phyloP scores from a whole-genome alignment of 2,888 invertebrate species.

The Liposcelis brunnea region DNA sequence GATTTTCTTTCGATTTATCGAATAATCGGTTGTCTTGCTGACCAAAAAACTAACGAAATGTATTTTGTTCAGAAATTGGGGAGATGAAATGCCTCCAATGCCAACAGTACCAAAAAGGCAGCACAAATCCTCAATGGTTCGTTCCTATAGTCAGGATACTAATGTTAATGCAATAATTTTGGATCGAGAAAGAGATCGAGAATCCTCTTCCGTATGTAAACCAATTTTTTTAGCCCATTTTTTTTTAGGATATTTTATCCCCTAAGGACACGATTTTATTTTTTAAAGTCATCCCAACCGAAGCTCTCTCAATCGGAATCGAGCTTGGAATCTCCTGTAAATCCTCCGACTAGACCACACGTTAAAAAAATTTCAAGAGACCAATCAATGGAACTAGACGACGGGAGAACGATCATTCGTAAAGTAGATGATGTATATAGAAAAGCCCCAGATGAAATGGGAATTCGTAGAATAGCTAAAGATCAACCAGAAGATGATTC shows the following conservation, averaged over 20 bases:
- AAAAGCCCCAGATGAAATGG: too few species aligned
- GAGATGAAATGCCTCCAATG: slow-evolving; percentile 13
- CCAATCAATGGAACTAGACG: too few species aligned
- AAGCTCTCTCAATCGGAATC: slow-evolving; percentile 7
- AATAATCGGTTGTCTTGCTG: too few species aligned
- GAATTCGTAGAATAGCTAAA: too few species aligned
- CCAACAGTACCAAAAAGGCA: slow-evolving; percentile 13
- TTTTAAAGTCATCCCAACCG: neutral
- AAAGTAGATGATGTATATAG: too few species aligned
- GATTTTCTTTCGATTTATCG: too few species aligned
- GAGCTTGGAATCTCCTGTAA: neutral
- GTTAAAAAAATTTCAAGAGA: too few species aligned
- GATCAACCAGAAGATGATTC: too few species aligned
- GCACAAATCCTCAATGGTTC: slow-evolving; percentile 24
- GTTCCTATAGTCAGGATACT: slow-evolving; percentile 35
- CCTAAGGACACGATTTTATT: neutral
- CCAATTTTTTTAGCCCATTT: neutral
- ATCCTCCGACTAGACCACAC: too few species aligned
- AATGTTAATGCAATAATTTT: slow-evolving; percentile 20
- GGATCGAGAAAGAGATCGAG: slow-evolving; percentile 1
- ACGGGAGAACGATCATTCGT: too few species aligned
- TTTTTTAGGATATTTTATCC: neutral
- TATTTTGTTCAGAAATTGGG: slow-evolving; percentile 12
- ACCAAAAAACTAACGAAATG: too few species aligned
- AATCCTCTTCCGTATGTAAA: neutral